Evolutionary conservation across 2,797 vertebrate genomes (phyloP).

Genomic region (Tympanoctomys barrerae): DNA sequence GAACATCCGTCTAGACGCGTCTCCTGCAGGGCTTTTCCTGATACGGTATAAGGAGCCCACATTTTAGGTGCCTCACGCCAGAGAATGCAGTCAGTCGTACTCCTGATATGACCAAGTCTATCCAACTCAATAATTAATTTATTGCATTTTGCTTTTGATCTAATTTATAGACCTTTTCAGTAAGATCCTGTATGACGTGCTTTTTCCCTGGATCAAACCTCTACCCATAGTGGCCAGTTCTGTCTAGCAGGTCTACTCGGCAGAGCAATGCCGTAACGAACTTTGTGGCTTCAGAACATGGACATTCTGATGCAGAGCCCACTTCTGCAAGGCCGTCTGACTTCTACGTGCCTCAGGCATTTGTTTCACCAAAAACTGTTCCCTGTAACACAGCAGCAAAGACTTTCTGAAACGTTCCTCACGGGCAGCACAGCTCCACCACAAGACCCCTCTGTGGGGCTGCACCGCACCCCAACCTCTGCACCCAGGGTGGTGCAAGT

Average conservation of each 20-base stretch:
- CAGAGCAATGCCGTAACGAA: background rate
- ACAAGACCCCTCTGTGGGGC: background rate
- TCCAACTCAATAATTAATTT: background rate
- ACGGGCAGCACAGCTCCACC: background rate
- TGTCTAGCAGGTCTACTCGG: background rate
- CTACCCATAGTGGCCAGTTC: background rate
- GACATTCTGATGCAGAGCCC: background rate
- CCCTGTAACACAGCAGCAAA: background rate
- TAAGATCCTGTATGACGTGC: background rate
- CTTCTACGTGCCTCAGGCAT: background rate
- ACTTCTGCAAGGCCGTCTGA: background rate
- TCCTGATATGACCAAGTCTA: background rate
- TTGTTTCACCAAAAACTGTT: background rate
- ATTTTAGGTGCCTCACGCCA: background rate
- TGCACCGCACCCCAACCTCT: background rate
- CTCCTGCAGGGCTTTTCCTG: background rate
- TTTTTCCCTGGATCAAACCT: background rate
- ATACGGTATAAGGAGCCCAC: background rate
- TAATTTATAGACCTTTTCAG: background rate
- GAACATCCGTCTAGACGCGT: background rate
- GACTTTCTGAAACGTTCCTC: background rate
- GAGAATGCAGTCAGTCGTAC: background rate
- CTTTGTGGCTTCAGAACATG: background rate
- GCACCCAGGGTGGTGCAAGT: no score
- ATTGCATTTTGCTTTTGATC: background rate